Evolutionary conservation across 2,113 vertebrate genomes (phyloP).

Genomic region (Carlito syrichta): DNA sequence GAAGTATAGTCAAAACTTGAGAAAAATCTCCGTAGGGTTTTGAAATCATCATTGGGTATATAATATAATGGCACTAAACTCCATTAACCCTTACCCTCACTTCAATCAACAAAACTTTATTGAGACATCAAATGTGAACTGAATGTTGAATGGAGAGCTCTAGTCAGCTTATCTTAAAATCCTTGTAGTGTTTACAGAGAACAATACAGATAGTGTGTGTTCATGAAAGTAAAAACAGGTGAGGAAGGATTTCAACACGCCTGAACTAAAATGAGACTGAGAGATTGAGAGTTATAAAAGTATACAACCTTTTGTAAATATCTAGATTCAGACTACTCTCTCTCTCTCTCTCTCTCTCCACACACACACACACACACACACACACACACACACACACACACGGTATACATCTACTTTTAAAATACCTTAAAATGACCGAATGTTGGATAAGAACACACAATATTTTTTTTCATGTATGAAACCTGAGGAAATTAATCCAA

Average conservation of each 20-base stretch:
- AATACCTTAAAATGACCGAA: background rate
- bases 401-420: background rate
- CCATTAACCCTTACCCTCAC: constrained; percentile 47
- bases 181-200: background rate
- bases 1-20: constrained; percentile 54
- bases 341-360: no score
- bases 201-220: background rate
- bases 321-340: background rate
- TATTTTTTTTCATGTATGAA: background rate
- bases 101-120: constrained; percentile 63
- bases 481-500: background rate
- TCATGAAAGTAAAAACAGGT: constrained; percentile 15
- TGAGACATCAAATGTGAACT: background rate
- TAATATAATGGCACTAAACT: constrained; percentile 39
- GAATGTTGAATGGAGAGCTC: constrained; percentile 13
- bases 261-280: background rate
- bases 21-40: constrained; percentile 49
- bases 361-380: no score
- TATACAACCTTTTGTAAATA: background rate
- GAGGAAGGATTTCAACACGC: background rate
- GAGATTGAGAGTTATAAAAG: background rate
- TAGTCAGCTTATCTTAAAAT: background rate
- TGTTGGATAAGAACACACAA: background rate
- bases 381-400: no score
- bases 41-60: constrained; percentile 51